These are phyloP conservation scores for Lasioglossum marginatum DNA, from an alignment of 2,888 invertebrate genomes.

Conservation along the genomic window DNA sequence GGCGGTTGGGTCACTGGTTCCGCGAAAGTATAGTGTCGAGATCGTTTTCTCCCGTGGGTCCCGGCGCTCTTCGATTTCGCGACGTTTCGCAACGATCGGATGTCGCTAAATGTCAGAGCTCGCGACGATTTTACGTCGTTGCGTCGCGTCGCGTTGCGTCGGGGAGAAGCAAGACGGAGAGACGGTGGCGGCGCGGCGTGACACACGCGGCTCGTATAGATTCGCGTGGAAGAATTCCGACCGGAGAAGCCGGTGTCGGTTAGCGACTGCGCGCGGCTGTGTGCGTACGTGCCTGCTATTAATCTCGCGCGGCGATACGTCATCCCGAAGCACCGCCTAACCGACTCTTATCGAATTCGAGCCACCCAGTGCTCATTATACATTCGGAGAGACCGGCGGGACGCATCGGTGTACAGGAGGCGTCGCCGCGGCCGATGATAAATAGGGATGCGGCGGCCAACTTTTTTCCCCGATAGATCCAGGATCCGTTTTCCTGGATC, in stretches of 20 bases:
- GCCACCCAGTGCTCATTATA: slow-evolving; percentile 70
- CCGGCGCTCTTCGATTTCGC: slow-evolving; percentile 25
- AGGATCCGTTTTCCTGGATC: neutral
- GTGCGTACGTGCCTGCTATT: slow-evolving; percentile 56
- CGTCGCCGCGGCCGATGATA: slow-evolving; percentile 58
- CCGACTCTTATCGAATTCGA: slow-evolving; percentile 78
- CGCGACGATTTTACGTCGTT: slow-evolving; percentile 9
- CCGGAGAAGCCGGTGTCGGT: slow-evolving; percentile 46
- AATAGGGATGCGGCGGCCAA: slow-evolving; percentile 48
- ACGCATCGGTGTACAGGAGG: slow-evolving; percentile 58
- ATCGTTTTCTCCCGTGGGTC: slow-evolving; percentile 13
- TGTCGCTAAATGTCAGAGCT: slow-evolving; percentile 14
- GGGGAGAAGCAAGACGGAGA: neutral
- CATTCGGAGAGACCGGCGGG: slow-evolving; percentile 59
- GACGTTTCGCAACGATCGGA: slow-evolving; percentile 25
- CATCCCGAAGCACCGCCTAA: slow-evolving; percentile 66
- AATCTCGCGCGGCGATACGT: slow-evolving; percentile 68
- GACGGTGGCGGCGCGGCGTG: neutral
- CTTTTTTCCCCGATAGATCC: slow-evolving; percentile 2
- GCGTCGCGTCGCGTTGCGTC: neutral
- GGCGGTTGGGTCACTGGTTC: neutral
- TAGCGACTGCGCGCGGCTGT: slow-evolving; percentile 47
- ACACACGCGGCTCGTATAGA: slow-evolving; percentile 34
- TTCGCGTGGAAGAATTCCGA: slow-evolving; percentile 64
- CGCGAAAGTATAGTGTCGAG: slow-evolving; percentile 8